phyloP scores from a whole-genome alignment of 2,888 invertebrate species.

The Agapostemon virescens region DNA sequence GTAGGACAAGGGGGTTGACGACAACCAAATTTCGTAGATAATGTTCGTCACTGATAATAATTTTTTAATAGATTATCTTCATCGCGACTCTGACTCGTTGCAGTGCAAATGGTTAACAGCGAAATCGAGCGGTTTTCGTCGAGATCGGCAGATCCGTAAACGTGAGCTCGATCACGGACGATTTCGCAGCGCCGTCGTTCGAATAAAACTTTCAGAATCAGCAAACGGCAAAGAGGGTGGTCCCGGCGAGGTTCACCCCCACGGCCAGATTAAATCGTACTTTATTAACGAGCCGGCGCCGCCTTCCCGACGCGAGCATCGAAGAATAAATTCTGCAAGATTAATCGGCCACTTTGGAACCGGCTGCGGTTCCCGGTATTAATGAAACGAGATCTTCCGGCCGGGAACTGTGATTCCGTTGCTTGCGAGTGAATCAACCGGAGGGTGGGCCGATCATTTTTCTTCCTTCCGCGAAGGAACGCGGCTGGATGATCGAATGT shows the following conservation, averaged over 20 bases:
- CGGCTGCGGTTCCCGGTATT: constrained; percentile 10
- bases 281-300: constrained; percentile 23
- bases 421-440: constrained; percentile 2
- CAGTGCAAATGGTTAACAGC: no score
- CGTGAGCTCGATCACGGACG: constrained; percentile 6
- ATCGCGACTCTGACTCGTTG: no score
- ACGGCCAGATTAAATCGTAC: constrained; percentile 27
- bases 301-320: constrained; percentile 20
- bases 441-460: constrained; percentile 2
- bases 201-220: constrained; percentile 28
- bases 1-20: no score
- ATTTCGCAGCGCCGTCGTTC: not conserved
- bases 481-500: constrained; percentile 1
- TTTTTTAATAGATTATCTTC: no score
- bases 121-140: not conserved
- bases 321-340: constrained; percentile 40
- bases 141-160: not conserved
- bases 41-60: no score
- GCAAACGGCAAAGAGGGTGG: not conserved
- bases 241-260: not conserved
- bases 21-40: no score
- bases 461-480: not conserved
- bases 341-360: constrained; percentile 17
- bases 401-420: constrained; percentile 12
- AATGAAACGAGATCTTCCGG: constrained; percentile 26